Evolutionary conservation across 2,888 invertebrate species (phyloP), one percentile per base, ranked within the genome.

Genomic region (Agonopterix arenella): DNA sequence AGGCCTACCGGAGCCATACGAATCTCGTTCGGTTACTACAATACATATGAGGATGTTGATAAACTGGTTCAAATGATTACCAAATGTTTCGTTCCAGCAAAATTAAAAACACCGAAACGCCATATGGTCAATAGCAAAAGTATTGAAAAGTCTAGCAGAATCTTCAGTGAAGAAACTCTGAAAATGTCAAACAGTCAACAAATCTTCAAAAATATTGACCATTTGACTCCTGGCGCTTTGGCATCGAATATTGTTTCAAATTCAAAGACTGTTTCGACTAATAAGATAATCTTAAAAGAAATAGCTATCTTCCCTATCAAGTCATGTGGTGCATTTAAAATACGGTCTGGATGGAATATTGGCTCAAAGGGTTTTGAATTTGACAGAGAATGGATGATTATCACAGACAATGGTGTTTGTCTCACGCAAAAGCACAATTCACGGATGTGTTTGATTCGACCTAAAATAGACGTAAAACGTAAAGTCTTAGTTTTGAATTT

Each of bases 321-420:
- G 84, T 98, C 98, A 0, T 98, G 98, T 79, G 96, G 93, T 0
- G 93, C 94, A 7, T 94, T 93, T 66, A 91, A 93, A 83, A 91
- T 95, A 28, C 66, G 68, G 37, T 67, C 76, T 8, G 75, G 88
- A 7, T 98, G 98, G 97, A 86, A 90, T 52, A 77, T 98, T 49
- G 93, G 93, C 9, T 64, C 80, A 0, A 93, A 93, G 64, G 98
- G 98, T 0, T 90, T 99, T 37, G 90, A 93, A 66, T 97, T 94
- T 76, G 99, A 99, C 79, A 91, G 98, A 59, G 93, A 95, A 68
- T 99, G 98, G 97, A 97, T 98, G 96, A 93, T 99, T 53, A 91
- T 97, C 7, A 95, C 93, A 64, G 91, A 92, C 8, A 90, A 92
- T 65, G 97, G 97, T 11, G 92, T 95, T 53, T 94, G 95, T 53